Base-by-base conservation (phyloP, 2,797 vertebrate genomes). In the Scomberomorus guttatus region DNA sequence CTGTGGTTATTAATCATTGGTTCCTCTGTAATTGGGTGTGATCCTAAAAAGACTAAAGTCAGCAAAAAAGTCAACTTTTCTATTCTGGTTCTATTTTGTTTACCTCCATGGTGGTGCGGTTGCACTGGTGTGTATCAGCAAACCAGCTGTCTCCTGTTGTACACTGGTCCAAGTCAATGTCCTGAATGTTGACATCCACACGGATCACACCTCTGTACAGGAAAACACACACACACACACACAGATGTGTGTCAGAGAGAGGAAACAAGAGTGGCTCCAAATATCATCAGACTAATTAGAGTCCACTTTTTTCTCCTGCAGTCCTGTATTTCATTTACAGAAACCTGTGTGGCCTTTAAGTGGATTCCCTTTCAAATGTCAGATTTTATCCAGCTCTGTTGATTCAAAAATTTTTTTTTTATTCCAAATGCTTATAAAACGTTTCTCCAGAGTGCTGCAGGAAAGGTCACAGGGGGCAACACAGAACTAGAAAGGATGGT, bases 61-160 rank as follows among this genome's bases (percentile, higher is more conserved):
- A 61, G 24, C 1, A 2, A 12, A 50, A 54, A 17, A 7, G 1
- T 20, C 5, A 9, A 39, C 2, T 18, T 20, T 37, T 29, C 1
- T 42, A 0, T 8, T 4, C 10, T 34, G 12, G 13, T 34, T 48
- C 25, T 2, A 2, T 11, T 48, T 18, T 18, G 20, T 80, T 88
- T 96, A 98, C 98, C 97, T 98, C 95, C 90, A 97, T 99, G 93
- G 94, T 98, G 90, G 97, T 98, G 93, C 96, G 96, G 85, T 99
- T 97, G 81, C 98, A 99, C 87, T 93, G 93, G 87, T 99, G 97
- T 0, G 97, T 97, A 81, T 96, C 94, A 0, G 97, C 89, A 52
- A 97, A 99, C 98, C 98, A 99, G 82, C 94, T 89, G 2, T 96
- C 92, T 51, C 94, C 96, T 0, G 80, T 87, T 46, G 93, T 75